Base-by-base conservation (phyloP, 2,113 vertebrate genomes). In the Cynocephalus volans region DNA sequence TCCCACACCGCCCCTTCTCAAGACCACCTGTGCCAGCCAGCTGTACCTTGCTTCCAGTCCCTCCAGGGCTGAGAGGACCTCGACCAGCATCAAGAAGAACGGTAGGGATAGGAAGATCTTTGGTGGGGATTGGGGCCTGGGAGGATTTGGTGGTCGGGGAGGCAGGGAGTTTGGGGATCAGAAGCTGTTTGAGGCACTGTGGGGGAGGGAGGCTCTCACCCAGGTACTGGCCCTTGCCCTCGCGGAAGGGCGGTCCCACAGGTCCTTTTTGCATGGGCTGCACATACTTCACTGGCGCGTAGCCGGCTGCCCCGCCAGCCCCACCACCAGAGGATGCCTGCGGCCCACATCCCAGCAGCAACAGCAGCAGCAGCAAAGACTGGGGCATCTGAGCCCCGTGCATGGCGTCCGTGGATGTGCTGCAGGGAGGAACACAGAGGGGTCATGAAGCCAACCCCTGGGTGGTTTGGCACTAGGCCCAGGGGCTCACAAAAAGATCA, bases 231-330 rank as follows among this genome's bases (percentile, higher is more conserved):
- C 99, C 99, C 97, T 99, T 99, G 98, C 99, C 99, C 98, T 99
- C 99, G 28, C 99, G 99, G 98, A 99, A 99, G 0, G 99, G 99
- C 13, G 99, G 99, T 85, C 99, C 99, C 67, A 99, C 98, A 1
- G 99, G 99, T 60, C 99, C 99, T 98, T 99, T 99, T 98, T 99
- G 99, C 99, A 99, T 99, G 96, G 99, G 99, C 98, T 99, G 99
- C 98, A 99, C 98, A 98, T 99, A 99, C 98, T 99, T 99, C 98
- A 99, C 99, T 58, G 99, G 99, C 45, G 99, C 98, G 9, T 99
- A 99, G 54, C 99, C 99, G 72, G 98, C 99, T 31, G 99, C 99
- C 5, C 98, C 98, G 0, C 98, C 98, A 4, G 99, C 99, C 70
- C 99, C 99, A 45, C 97, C 98, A 1, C 90, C 96, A 60, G 48